A percentile compares a stretch with the other conserved stretches of the same genome.
Conservation (phyloP, 2,113 vertebrate genomes). For the Pelecanus crispus region DNA sequence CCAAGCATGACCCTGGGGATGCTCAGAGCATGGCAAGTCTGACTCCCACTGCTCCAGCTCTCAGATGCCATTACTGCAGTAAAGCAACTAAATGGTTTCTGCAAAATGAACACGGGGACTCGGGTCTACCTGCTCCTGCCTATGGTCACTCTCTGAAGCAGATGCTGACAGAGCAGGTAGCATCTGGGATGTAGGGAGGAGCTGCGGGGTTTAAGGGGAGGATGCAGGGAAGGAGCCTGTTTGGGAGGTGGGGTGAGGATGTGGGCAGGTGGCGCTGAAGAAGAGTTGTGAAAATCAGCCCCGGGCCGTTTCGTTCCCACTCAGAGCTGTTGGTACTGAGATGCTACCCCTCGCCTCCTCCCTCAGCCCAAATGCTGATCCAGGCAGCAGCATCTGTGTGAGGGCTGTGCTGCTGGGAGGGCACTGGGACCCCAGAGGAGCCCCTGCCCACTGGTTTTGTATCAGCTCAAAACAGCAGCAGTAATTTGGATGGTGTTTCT, state of each 20-base stretch:
- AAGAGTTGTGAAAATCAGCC: neutral
- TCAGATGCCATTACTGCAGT: neutral
- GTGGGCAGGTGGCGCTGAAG: accelerated
- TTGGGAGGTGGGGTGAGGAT: neutral
- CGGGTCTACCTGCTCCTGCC: neutral
- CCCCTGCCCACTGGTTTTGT: neutral
- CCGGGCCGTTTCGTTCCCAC: neutral
- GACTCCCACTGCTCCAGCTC: neutral
- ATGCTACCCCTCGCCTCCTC: neutral
- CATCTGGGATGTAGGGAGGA: neutral
- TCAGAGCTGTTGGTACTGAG: neutral
- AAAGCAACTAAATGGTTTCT: neutral
- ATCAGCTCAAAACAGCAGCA: neutral
- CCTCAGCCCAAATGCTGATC: neutral
- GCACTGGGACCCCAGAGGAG: neutral
- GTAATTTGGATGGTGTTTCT: neutral
- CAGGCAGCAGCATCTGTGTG: neutral
- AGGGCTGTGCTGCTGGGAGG: neutral
- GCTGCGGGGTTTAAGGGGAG: neutral
- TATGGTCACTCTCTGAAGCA: neutral
- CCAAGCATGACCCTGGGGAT: neutral
- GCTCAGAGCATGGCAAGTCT: neutral
- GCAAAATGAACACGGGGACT: neutral
- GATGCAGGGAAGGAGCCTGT: neutral
- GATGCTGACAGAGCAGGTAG: neutral